phyloP scores from a whole-genome alignment of 2,888 invertebrate genomes.

The Rhagophthalmus giganteus region DNA sequence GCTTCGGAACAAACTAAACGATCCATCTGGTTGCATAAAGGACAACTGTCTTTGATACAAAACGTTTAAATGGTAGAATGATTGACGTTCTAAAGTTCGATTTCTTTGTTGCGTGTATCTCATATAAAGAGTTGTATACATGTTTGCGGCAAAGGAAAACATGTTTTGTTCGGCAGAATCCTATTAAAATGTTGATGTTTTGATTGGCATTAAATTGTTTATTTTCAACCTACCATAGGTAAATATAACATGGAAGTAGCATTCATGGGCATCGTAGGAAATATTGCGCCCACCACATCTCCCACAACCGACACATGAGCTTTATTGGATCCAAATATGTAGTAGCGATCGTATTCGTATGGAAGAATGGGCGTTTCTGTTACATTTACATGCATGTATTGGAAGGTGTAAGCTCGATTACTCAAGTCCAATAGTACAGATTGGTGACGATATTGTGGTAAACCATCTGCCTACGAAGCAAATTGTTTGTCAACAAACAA shows the following conservation, averaged over 20 bases:
- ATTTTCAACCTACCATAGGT: slow-evolving; percentile 64
- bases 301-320: slow-evolving; percentile 84
- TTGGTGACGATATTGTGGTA: slow-evolving; percentile 90
- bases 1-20: slow-evolving; percentile 87
- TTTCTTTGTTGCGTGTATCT: slow-evolving; percentile 86
- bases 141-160: slow-evolving; percentile 94
- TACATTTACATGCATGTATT: slow-evolving; percentile 94
- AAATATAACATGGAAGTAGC: slow-evolving; percentile 77
- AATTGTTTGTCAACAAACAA: no score
- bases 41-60: slow-evolving; percentile 88
- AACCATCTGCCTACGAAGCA: slow-evolving; percentile 80
- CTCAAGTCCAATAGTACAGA: slow-evolving; percentile 90
- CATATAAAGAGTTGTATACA: slow-evolving; percentile 90
- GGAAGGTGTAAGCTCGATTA: slow-evolving; percentile 87
- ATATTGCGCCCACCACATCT: slow-evolving; percentile 91
- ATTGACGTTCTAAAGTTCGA: slow-evolving; percentile 74
- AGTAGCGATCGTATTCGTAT: slow-evolving; percentile 87
- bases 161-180: slow-evolving; percentile 94
- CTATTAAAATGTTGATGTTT: slow-evolving; percentile 45
- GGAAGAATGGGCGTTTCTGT: slow-evolving; percentile 92
- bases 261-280: slow-evolving; percentile 90
- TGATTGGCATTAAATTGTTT: no score
- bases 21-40: slow-evolving; percentile 88
- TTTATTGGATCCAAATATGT: slow-evolving; percentile 89
- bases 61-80: slow-evolving; percentile 87